phyloP scores from a whole-genome alignment of 2,797 vertebrate genomes.

The Triplophysa yarkandensis region DNA sequence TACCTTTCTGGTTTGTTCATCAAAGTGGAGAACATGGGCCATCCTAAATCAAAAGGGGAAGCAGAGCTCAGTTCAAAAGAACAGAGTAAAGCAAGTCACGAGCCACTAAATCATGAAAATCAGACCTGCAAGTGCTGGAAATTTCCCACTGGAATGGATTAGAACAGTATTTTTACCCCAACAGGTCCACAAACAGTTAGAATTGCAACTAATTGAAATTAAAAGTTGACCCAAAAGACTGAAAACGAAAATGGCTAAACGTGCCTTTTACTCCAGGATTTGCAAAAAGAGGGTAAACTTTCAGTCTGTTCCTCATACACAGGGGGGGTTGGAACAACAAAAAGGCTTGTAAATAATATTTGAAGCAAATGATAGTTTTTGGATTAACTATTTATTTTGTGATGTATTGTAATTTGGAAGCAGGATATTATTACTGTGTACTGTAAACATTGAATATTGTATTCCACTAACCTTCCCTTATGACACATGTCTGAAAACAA shows the following conservation, averaged over 20 bases:
- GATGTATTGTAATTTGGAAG: background rate
- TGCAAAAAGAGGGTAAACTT: background rate
- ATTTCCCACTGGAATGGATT: slow-evolving; percentile 35
- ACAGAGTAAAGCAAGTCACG: slow-evolving; percentile 23
- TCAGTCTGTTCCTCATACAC: background rate
- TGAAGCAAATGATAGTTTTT: background rate
- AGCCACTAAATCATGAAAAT: slow-evolving; percentile 61
- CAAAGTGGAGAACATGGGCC: slow-evolving; percentile 95
- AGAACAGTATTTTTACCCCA: slow-evolving; percentile 9
- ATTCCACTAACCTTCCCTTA: background rate
- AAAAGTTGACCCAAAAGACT: background rate
- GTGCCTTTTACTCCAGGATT: background rate
- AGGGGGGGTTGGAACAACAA: background rate
- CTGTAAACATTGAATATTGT: background rate
- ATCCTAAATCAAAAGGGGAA: slow-evolving; percentile 80
- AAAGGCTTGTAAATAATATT: background rate
- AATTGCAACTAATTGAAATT: background rate
- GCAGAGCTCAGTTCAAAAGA: slow-evolving; percentile 59
- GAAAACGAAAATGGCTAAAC: background rate
- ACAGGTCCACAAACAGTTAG: slow-evolving; percentile 10
- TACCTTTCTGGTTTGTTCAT: slow-evolving; percentile 93
- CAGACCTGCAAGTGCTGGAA: slow-evolving; percentile 28
- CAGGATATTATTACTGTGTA: background rate
- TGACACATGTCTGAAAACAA: background rate
- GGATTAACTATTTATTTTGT: background rate